These are phyloP conservation scores for Sphaeramia orbicularis DNA, from an alignment of 2,797 vertebrate species.

Conservation along the genomic window DNA sequence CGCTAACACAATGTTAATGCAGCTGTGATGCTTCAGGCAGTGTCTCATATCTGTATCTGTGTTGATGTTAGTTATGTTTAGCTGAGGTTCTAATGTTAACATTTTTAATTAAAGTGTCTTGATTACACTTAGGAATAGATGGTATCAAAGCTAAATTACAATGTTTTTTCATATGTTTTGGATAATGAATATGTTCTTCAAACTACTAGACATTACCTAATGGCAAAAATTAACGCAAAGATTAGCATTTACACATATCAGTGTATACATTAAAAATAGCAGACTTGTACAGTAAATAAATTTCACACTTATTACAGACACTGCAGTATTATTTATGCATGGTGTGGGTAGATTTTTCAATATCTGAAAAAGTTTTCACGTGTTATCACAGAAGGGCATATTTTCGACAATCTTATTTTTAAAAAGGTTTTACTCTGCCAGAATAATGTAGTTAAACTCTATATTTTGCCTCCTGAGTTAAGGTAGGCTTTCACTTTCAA, in stretches of 20 bases:
- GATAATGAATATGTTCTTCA: too few relatives aligned
- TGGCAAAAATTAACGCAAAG: not conserved
- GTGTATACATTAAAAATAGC: not conserved
- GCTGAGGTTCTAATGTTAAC: too few relatives aligned
- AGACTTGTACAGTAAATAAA: too few relatives aligned
- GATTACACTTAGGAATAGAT: too few relatives aligned
- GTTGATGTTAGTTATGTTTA: not conserved
- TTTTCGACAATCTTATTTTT: not conserved
- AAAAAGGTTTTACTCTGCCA: not conserved
- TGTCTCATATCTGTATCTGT: too few relatives aligned
- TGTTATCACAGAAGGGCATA: not conserved
- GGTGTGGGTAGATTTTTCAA: too few relatives aligned
- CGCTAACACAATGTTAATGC: not conserved
- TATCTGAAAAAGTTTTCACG: not conserved
- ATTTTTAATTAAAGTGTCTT: too few relatives aligned
- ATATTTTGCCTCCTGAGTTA: slow-evolving; percentile 9
- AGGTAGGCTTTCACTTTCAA: not conserved
- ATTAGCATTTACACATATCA: not conserved
- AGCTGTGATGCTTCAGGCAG: too few relatives aligned
- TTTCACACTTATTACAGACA: not conserved
- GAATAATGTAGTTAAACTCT: not conserved
- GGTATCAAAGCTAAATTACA: too few relatives aligned
- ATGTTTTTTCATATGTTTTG: too few relatives aligned
- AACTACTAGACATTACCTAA: too few relatives aligned
- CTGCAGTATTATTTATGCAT: too few relatives aligned